Conservation (phyloP, 2,797 vertebrate species). For the Brachyrhaphis roseni region DNA sequence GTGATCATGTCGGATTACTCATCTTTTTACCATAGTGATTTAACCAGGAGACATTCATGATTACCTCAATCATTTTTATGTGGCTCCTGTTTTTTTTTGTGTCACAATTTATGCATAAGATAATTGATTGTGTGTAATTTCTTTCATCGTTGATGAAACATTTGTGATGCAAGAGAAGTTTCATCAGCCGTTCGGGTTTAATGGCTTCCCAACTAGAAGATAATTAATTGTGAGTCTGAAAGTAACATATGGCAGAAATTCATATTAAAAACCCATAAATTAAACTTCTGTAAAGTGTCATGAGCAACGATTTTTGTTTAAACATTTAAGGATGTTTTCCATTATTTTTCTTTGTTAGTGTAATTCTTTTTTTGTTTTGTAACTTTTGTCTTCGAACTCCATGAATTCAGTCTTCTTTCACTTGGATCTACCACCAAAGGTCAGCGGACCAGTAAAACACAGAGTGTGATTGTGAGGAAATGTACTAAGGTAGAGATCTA, state of each 20-base stretch:
- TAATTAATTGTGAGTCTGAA: neutral
- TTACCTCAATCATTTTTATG: neutral
- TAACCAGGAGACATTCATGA: neutral
- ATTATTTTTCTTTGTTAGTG: neutral
- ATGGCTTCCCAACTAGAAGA: neutral
- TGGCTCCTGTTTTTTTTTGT: neutral
- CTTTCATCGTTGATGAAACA: neutral
- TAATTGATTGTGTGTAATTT: neutral
- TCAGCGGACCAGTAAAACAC: neutral
- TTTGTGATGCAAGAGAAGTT: neutral
- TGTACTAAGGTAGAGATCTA: neutral
- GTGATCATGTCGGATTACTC: neutral
- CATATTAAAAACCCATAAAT: neutral
- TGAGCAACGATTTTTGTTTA: neutral
- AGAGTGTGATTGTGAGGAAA: too few species aligned
- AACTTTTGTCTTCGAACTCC: neutral
- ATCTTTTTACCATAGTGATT: neutral
- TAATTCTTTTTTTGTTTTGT: neutral
- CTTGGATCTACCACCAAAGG: neutral
- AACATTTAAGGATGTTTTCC: neutral
- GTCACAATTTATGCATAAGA: neutral
- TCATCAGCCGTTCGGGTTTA: fast-evolving
- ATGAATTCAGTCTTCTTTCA: neutral
- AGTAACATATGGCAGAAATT: neutral
- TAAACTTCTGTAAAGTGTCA: neutral